These are phyloP conservation scores for Chanos chanos DNA, from an alignment of 2,797 vertebrate genomes.

Conservation along the genomic window DNA sequence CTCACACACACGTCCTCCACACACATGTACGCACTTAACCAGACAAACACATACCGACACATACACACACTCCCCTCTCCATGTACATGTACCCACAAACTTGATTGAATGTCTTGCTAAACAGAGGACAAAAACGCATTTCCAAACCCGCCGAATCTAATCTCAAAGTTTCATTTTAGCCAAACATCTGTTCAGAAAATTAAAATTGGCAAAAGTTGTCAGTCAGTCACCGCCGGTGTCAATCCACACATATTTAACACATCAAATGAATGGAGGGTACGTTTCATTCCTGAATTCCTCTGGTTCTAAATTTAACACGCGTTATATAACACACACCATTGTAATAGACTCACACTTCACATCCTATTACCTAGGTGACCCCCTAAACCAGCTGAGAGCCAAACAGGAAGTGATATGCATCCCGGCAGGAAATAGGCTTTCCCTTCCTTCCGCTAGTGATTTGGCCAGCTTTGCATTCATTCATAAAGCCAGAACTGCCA, in stretches of 20 bases:
- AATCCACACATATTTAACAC: not conserved
- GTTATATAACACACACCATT: not conserved
- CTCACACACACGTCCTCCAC: not conserved
- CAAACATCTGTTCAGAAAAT: not conserved
- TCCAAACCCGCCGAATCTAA: too few relatives aligned
- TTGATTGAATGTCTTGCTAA: too few relatives aligned
- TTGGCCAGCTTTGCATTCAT: slow-evolving; percentile 14
- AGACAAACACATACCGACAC: not conserved
- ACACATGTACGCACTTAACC: not conserved
- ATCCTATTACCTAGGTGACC: slow-evolving; percentile 22
- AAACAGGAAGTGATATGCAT: slow-evolving; percentile 45
- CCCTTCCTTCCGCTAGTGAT: slow-evolving; percentile 28
- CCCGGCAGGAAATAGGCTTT: slow-evolving; percentile 30
- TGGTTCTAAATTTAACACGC: not conserved
- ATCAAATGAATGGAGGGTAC: too few relatives aligned
- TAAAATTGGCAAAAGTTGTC: not conserved
- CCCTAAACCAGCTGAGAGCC: slow-evolving; percentile 4
- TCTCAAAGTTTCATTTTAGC: too few relatives aligned
- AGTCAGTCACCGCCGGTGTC: not conserved
- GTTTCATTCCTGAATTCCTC: too few relatives aligned
- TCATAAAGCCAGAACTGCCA: slow-evolving; percentile 39
- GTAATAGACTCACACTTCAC: not conserved
- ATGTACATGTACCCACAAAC: not conserved
- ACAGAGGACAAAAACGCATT: too few relatives aligned
- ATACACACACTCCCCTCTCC: not conserved